Evolutionary conservation across 2,888 invertebrate species (phyloP), one percentile per base, ranked within the genome.

Genomic region (Acronicta psi): DNA sequence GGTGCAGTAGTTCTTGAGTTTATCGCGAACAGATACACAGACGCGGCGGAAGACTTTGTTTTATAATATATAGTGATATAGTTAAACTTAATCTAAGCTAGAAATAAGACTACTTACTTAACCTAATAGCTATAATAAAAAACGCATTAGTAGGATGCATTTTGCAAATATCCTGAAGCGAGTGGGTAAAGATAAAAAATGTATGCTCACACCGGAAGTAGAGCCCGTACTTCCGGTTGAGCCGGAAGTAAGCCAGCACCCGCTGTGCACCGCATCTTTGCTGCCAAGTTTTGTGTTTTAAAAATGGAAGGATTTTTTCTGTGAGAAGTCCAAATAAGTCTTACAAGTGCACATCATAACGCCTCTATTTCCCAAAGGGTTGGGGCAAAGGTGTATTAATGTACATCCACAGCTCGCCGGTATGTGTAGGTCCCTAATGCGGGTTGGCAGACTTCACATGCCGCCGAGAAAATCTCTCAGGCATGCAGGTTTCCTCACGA

Each of bases 81-180:
- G n/a, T n/a, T n/a, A 8, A 0, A 5, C 34, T 34, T n/a, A 34
- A 34, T 34, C 34, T n/a, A 0, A 34, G 34, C n/a, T 34, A 34
- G 4, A n/a, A 31, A n/a, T 34, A 34, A n/a, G 34, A 34, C 5
- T 31, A 31, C 13, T 13, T 34, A n/a, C n/a, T 11, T 11, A 7
- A 25, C n/a, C n/a, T n/a, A 34, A 34, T 34, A n/a, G 34, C n/a
- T 34, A n/a, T 6, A 34, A 7, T 34, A 34, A 45, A 51, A 55
- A 46, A 38, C n/a, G 16, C 34, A 69, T 63, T 46, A 53, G 18
- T 18, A 53, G 16, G 16, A 31, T 58, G 50, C 59, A 66, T n/a
- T 72, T 59, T 66, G 34, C 53, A 72, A 51, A 72, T 67, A 72
- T 54, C 53, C 53, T 47, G 50, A 13, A 51, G 40, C 40, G 38